Evolutionary conservation across 2,797 vertebrate species (phyloP).

Genomic region (Lutjanus campechanus): DNA sequence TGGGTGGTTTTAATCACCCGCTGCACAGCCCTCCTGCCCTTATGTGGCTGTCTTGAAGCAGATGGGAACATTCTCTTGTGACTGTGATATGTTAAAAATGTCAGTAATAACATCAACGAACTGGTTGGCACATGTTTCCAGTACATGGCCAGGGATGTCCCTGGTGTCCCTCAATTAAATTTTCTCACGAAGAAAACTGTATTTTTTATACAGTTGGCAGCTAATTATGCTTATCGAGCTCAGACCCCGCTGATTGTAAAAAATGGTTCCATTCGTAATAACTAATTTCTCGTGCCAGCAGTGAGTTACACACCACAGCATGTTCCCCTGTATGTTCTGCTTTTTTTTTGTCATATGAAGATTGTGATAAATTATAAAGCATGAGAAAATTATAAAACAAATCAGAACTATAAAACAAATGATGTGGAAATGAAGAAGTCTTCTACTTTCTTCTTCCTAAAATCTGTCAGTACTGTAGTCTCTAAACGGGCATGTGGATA

Average conservation of each 20-base stretch:
- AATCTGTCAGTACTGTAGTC: background rate
- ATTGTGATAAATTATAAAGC: background rate
- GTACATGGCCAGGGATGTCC: too few relatives aligned
- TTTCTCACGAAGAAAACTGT: conserved; percentile 2
- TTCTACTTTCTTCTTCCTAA: background rate
- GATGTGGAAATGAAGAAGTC: conserved; percentile 12
- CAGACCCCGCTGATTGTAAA: conserved; percentile 25
- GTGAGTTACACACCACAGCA: background rate
- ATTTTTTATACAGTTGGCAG: conserved; percentile 19
- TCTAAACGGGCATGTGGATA: conserved; percentile 20
- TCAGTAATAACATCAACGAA: too few relatives aligned
- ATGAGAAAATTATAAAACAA: conserved; percentile 20
- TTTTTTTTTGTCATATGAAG: background rate
- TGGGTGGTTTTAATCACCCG: too few relatives aligned
- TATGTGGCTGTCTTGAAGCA: too few relatives aligned
- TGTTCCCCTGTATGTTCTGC: background rate
- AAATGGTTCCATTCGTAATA: conserved; percentile 17
- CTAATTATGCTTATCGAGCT: conserved; percentile 26
- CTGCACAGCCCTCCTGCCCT: too few relatives aligned
- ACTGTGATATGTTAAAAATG: too few relatives aligned
- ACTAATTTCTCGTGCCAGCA: conserved; percentile 6
- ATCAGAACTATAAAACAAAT: conserved; percentile 31
- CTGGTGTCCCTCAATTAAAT: background rate
- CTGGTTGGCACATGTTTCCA: too few relatives aligned
- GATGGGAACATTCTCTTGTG: too few relatives aligned